Evolutionary conservation across 2,113 vertebrate genomes (phyloP).

Genomic region (Sinocyclocheilus anophthalmus): DNA sequence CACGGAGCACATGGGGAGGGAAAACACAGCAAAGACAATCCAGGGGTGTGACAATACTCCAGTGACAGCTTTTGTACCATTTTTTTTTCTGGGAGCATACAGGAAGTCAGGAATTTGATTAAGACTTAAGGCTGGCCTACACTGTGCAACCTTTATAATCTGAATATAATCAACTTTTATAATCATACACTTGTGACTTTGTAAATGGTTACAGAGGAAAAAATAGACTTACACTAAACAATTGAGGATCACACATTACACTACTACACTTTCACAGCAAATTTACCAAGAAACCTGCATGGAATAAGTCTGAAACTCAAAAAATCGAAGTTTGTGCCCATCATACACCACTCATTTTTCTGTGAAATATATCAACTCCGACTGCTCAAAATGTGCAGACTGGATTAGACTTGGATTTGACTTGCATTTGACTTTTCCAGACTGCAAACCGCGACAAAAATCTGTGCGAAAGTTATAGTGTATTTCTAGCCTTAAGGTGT

Average conservation of each 20-base stretch:
- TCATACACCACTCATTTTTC: too few relatives aligned
- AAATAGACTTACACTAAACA: not conserved
- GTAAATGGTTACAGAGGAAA: not conserved
- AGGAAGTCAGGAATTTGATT: too few relatives aligned
- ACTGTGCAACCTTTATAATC: not conserved
- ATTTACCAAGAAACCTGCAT: too few relatives aligned
- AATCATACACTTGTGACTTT: not conserved
- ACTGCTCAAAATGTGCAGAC: not conserved
- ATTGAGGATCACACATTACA: not conserved
- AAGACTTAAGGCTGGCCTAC: not conserved
- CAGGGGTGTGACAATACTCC: too few relatives aligned
- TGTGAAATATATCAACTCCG: too few relatives aligned
- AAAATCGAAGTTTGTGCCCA: too few relatives aligned
- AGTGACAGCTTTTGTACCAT: too few relatives aligned
- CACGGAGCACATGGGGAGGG: too few relatives aligned
- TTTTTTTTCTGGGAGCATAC: too few relatives aligned
- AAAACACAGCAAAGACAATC: too few relatives aligned
- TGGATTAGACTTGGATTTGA: not conserved
- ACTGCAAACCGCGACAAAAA: not conserved
- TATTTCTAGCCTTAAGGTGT: not conserved
- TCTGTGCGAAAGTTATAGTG: not conserved
- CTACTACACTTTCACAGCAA: not conserved
- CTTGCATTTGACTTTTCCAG: too few relatives aligned
- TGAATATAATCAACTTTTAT: not conserved
- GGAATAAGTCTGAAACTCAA: too few relatives aligned